These are phyloP conservation scores for Latheticus oryzae DNA, from an alignment of 2,888 invertebrate species.

Conservation along the genomic window DNA sequence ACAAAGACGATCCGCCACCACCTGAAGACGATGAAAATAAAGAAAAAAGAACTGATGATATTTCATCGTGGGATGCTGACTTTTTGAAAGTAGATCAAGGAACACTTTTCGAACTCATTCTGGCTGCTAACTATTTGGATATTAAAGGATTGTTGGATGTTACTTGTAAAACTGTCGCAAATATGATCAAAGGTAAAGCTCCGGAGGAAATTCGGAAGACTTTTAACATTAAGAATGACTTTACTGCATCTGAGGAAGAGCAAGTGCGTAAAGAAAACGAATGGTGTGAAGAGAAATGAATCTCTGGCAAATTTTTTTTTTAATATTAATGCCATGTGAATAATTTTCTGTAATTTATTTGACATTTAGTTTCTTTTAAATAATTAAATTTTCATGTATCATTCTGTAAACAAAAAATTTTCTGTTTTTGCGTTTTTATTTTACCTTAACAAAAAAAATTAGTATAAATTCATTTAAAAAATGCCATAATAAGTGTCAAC, in stretches of 20 bases:
- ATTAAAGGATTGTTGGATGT: conserved; percentile 96
- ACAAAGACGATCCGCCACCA: conserved; percentile 95
- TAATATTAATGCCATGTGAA: conserved; percentile 15
- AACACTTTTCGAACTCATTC: conserved; percentile 93
- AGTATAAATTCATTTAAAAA: conserved; percentile 12
- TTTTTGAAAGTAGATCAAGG: conserved; percentile 99
- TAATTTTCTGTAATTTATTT: no score
- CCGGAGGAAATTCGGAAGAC: conserved; percentile 97
- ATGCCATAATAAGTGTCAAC: conserved; percentile 1
- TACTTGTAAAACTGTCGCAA: conserved; percentile 97
- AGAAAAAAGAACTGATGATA: conserved; percentile 98
- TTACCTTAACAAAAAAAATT: conserved; percentile 26
- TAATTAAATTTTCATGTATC: no score
- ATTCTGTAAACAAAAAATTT: no score
- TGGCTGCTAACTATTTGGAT: conserved; percentile 97
- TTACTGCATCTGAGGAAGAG: conserved; percentile 95
- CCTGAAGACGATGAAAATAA: conserved; percentile 98
- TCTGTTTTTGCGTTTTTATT: no score
- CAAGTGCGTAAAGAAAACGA: conserved; percentile 97
- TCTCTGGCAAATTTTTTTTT: conserved; percentile 13
- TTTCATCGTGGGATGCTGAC: conserved; percentile 99
- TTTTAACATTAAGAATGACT: conserved; percentile 97
- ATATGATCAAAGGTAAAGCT: conserved; percentile 99
- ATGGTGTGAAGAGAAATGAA: conserved; percentile 90
- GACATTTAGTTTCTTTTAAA: no score